A percentile compares a stretch with the other conserved stretches of the same genome.
Conservation (phyloP, 2,888 invertebrate species). For the Tanytarsus gracilentus region DNA sequence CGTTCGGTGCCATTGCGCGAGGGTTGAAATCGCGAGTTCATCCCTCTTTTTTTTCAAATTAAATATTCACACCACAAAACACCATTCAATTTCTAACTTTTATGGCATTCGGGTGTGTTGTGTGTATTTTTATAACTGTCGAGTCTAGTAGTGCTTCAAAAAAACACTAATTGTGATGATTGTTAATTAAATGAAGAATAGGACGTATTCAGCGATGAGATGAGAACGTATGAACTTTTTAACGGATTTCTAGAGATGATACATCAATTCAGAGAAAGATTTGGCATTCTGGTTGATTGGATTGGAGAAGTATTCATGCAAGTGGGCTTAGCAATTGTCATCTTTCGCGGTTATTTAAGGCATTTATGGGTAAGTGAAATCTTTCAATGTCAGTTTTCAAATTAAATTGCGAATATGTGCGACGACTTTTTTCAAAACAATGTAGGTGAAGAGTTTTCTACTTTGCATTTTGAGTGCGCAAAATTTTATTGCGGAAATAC, state of each 20-base stretch:
- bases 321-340: constrained; percentile 20
- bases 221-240: constrained; percentile 1
- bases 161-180: too few species aligned
- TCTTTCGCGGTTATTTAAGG: constrained; percentile 15
- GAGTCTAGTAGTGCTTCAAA: too few species aligned
- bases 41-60: too few species aligned
- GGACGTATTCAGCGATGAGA: neutral
- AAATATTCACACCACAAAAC: too few species aligned
- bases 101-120: too few species aligned
- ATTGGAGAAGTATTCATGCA: constrained; percentile 15
- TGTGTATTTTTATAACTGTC: too few species aligned
- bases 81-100: too few species aligned
- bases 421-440: neutral
- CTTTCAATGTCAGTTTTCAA: neutral
- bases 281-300: constrained; percentile 11
- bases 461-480: neutral
- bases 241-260: constrained; percentile 5
- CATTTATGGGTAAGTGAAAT: constrained; percentile 21
- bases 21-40: too few species aligned
- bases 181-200: too few species aligned
- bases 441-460: constrained; percentile 14
- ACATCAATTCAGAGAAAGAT: neutral
- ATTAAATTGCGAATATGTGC: too few species aligned
- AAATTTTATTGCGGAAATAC: too few species aligned
- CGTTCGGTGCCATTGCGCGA: too few species aligned